These are phyloP conservation scores for Merops nubicus DNA, from an alignment of 2,113 vertebrate genomes.

Conservation along the genomic window DNA sequence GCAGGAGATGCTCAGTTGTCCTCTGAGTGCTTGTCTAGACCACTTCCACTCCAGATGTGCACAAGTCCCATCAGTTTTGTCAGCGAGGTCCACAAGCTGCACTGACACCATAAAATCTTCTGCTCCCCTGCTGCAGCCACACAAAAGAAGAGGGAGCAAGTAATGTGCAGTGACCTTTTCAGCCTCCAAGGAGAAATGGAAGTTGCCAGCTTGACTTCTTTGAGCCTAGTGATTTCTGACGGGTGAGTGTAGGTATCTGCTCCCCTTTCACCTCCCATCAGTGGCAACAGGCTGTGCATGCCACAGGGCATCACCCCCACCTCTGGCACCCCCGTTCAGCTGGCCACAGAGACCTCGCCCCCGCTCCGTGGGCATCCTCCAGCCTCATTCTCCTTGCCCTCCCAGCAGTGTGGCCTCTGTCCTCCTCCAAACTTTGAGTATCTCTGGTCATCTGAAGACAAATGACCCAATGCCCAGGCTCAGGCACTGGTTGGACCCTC, in stretches of 20 bases:
- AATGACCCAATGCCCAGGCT: neutral
- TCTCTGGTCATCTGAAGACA: neutral
- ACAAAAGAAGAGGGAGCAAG: neutral
- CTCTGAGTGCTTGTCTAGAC: neutral
- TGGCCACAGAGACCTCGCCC: neutral
- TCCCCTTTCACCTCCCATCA: neutral
- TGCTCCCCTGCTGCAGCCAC: rapidly evolving
- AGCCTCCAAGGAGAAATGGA: neutral
- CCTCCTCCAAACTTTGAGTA: neutral
- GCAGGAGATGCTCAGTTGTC: neutral
- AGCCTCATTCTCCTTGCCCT: neutral
- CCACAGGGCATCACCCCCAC: rapidly evolving
- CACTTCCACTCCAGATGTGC: neutral
- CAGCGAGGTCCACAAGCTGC: rapidly evolving
- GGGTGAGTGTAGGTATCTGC: rapidly evolving
- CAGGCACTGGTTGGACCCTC: neutral
- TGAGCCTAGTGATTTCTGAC: neutral
- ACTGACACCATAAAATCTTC: neutral
- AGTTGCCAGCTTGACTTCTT: neutral
- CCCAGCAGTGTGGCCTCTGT: neutral
- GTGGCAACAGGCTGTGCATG: rapidly evolving
- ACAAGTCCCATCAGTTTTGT: rapidly evolving
- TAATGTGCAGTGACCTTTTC: neutral
- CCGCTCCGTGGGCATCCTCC: neutral
- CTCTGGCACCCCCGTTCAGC: neutral